A percentile compares a stretch with the other conserved stretches of the same genome.
These are phyloP conservation scores for Ptilonorhynchus violaceus DNA, from an alignment of 2,113 vertebrate species.

Conservation along the genomic window DNA sequence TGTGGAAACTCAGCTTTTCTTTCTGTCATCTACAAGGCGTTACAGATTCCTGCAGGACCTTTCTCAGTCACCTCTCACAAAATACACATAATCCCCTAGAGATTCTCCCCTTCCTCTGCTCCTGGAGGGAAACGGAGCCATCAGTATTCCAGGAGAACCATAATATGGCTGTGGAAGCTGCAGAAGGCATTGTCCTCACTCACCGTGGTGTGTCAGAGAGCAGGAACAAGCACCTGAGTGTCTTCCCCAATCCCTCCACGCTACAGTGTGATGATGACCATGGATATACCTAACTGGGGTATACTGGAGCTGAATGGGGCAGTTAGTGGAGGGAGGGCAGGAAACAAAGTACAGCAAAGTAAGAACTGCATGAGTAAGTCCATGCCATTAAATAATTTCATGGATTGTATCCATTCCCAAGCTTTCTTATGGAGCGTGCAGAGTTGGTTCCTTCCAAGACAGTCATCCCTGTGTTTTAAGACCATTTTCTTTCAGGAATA, in stretches of 20 bases:
- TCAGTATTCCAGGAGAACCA: rapidly evolving
- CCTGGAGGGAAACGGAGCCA: neutral
- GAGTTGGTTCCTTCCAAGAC: neutral
- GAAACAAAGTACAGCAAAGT: neutral
- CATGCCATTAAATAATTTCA: neutral
- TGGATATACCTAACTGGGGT: no score
- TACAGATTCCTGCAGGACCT: neutral
- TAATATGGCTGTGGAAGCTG: neutral
- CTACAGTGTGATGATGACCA: neutral
- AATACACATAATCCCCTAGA: neutral
- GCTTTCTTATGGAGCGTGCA: neutral
- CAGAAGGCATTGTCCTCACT: neutral
- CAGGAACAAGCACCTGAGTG: neutral
- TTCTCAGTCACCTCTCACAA: neutral
- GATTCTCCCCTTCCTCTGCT: neutral
- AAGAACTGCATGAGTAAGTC: neutral
- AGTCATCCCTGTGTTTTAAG: neutral
- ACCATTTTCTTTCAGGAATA: neutral
- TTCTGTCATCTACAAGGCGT: neutral
- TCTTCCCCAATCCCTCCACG: neutral
- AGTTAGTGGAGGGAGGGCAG: neutral
- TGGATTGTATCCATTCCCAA: neutral
- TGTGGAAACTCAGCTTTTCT: neutral
- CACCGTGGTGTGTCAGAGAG: neutral
- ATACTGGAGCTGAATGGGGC: neutral